A percentile compares a stretch with the other conserved stretches of the same genome.
These are phyloP conservation scores for Macrobrachium nipponense DNA, from an alignment of 1,140 invertebrate species.

Conservation along the genomic window DNA sequence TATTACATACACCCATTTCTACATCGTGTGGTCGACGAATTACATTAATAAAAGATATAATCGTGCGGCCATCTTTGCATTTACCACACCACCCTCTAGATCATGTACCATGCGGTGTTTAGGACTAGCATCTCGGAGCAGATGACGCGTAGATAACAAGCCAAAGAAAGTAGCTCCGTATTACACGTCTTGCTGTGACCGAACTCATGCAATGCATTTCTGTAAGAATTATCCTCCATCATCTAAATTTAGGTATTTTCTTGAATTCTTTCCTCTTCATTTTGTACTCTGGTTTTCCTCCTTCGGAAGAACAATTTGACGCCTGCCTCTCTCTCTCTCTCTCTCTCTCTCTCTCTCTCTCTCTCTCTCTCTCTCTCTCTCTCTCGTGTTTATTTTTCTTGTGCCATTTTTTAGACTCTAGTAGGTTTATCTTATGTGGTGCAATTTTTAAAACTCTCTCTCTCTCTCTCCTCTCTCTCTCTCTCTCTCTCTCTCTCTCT, in stretches of 20 bases:
- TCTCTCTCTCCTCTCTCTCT: slow-evolving; percentile 17
- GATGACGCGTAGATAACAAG: too few species aligned
- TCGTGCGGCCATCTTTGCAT: too few species aligned
- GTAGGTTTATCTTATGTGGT: too few species aligned
- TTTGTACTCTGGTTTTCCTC: background rate
- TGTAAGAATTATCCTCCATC: background rate
- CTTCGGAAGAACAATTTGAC: too few species aligned
- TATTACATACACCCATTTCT: too few species aligned
- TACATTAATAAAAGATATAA: too few species aligned
- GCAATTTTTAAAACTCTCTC: background rate
- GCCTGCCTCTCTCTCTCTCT: background rate
- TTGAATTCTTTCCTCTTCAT: background rate
- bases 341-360: background rate
- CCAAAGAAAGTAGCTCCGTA: too few species aligned
- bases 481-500: background rate
- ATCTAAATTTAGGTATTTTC: background rate
- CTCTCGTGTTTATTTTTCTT: background rate
- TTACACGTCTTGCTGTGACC: background rate
- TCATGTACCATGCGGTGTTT: too few species aligned
- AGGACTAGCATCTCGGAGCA: too few species aligned
- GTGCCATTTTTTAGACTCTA: too few species aligned
- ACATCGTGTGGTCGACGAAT: too few species aligned
- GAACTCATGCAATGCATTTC: background rate
- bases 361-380: background rate
- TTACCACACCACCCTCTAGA: too few species aligned